phyloP scores from a whole-genome alignment of 2,797 vertebrate species.

The Galagoides demidoff region DNA sequence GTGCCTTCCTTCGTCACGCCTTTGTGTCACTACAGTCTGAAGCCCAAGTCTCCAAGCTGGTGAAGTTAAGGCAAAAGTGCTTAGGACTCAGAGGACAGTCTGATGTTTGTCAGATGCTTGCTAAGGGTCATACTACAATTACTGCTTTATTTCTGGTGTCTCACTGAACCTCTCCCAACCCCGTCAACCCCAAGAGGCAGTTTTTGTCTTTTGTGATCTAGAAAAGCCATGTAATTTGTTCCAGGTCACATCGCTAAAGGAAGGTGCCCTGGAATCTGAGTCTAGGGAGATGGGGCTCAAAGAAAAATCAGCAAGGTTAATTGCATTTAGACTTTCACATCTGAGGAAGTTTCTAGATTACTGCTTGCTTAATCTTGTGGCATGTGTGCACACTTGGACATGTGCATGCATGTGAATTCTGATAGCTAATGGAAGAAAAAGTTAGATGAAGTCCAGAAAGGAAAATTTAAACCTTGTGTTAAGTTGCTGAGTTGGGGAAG shows the following conservation, averaged over 20 bases:
- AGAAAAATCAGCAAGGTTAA: background rate
- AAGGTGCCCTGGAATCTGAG: background rate
- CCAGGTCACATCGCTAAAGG: background rate
- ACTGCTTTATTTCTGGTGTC: background rate
- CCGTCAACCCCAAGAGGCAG: background rate
- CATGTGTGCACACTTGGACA: background rate
- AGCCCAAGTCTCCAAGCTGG: background rate
- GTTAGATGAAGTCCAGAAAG: background rate
- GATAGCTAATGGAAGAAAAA: background rate
- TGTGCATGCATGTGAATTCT: background rate
- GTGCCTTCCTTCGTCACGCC: background rate
- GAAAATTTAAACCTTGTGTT: background rate
- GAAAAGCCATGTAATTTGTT: background rate
- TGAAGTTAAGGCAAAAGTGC: background rate
- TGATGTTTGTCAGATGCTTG: background rate
- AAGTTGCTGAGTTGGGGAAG: background rate
- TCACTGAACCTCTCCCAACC: background rate
- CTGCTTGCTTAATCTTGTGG: background rate
- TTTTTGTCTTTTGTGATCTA: background rate
- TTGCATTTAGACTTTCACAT: background rate
- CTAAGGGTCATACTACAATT: background rate
- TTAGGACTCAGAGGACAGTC: background rate
- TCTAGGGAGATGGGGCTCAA: background rate
- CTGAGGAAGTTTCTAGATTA: background rate
- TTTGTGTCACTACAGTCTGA: background rate